A percentile compares a stretch with the other conserved stretches of the same genome.
Evolutionary conservation across 2,113 vertebrate genomes (phyloP).

Genomic region (Cryptomyrus ogoouensis): DNA sequence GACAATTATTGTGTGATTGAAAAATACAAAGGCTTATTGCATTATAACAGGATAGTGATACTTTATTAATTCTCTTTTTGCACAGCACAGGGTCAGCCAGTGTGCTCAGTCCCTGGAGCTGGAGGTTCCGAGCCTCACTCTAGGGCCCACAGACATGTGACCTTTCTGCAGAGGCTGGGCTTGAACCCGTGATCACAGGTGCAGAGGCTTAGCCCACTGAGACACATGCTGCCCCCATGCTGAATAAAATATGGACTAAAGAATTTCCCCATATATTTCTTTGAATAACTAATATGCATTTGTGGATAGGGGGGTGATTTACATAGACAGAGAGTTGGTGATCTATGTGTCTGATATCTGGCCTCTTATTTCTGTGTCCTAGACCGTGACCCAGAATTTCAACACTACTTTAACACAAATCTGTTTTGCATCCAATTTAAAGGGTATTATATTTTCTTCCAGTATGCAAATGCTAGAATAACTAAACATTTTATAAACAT

Average conservation of each 20-base stretch:
- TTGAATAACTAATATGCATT: neutral
- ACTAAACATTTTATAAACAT: neutral
- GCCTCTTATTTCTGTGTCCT: neutral
- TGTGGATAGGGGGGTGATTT: neutral
- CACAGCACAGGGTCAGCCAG: neutral
- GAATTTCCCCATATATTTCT: neutral
- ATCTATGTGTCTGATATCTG: neutral
- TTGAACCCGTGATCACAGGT: too few relatives aligned
- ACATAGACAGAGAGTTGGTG: neutral
- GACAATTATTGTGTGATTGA: neutral
- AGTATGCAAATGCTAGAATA: neutral
- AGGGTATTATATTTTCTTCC: neutral
- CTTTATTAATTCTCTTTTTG: neutral
- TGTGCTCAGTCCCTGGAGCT: too few relatives aligned
- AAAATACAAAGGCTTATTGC: neutral
- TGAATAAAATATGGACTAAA: neutral
- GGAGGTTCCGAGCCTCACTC: neutral
- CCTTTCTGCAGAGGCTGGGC: neutral
- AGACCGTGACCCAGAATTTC: neutral
- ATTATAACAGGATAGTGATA: neutral
- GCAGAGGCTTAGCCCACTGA: neutral
- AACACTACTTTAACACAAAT: neutral
- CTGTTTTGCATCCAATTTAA: neutral
- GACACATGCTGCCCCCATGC: neutral
- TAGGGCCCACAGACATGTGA: neutral